Conservation (phyloP, 2,888 invertebrate species). For the Encarsia formosa region DNA sequence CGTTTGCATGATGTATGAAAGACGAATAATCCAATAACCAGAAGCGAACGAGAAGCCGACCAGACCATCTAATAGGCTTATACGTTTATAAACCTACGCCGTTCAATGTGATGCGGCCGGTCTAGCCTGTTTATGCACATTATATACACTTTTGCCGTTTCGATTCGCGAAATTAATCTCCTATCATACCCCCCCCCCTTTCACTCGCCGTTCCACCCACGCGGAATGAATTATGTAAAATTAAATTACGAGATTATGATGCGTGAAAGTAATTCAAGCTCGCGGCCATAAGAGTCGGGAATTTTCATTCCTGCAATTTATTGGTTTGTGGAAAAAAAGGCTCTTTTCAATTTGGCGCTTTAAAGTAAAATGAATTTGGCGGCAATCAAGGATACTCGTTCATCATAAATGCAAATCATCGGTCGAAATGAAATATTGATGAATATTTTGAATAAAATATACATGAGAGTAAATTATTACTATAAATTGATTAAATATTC, state of each 20-base stretch:
- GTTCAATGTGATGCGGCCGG: slow-evolving; percentile 31
- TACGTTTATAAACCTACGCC: slow-evolving; percentile 31
- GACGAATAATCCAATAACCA: slow-evolving; percentile 40
- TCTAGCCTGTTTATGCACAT: slow-evolving; percentile 27
- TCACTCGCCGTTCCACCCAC: not conserved
- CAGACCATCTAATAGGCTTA: slow-evolving; percentile 37
- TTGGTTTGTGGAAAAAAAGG: no score
- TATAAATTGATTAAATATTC: no score
- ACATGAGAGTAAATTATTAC: no score
- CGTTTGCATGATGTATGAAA: slow-evolving; percentile 20
- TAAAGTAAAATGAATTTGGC: no score
- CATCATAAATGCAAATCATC: no score
- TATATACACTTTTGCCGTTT: not conserved
- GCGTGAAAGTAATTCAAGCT: not conserved
- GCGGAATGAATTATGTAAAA: slow-evolving; percentile 8
- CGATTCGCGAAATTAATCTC: not conserved
- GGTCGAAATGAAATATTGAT: no score
- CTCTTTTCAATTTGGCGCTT: no score
- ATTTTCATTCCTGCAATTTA: not conserved
- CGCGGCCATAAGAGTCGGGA: no score
- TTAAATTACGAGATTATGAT: slow-evolving; percentile 1
- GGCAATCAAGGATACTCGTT: no score
- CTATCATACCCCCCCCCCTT: not conserved
- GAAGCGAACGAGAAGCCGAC: slow-evolving; percentile 33
- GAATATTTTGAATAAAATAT: no score